Percentiles rank a stretch among this genome's conserved stretches.
Conservation (phyloP, 2,113 vertebrate species). For the Dicrurus megarhynchus region DNA sequence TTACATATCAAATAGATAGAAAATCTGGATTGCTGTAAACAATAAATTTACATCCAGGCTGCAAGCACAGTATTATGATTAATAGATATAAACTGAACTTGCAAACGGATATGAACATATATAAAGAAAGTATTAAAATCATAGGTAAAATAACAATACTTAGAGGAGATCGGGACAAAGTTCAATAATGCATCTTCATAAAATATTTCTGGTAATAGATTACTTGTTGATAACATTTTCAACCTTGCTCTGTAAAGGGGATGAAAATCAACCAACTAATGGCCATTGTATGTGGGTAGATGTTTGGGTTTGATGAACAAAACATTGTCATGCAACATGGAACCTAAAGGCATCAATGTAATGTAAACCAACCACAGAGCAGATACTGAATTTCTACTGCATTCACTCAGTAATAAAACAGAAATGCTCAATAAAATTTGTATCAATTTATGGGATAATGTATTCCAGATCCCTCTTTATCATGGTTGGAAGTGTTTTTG, state of each 20-base stretch:
- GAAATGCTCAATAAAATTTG: background rate
- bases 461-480: background rate
- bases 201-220: background rate
- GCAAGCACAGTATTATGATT: background rate
- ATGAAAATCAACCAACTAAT: background rate
- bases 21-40: background rate
- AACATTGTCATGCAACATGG: background rate
- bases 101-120: background rate
- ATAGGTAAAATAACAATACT: background rate
- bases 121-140: background rate
- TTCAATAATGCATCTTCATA: background rate
- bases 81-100: background rate
- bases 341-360: background rate
- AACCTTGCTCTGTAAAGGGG: background rate
- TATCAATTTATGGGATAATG: background rate
- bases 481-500: background rate
- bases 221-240: background rate
- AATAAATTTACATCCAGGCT: background rate
- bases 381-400: background rate
- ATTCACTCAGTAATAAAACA: background rate
- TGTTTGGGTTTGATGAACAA: background rate
- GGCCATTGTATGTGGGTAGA: background rate
- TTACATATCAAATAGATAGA: background rate
- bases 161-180: background rate
- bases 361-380: background rate